phyloP scores from a whole-genome alignment of 2,888 invertebrate species.

The Scaptomyza flava region DNA sequence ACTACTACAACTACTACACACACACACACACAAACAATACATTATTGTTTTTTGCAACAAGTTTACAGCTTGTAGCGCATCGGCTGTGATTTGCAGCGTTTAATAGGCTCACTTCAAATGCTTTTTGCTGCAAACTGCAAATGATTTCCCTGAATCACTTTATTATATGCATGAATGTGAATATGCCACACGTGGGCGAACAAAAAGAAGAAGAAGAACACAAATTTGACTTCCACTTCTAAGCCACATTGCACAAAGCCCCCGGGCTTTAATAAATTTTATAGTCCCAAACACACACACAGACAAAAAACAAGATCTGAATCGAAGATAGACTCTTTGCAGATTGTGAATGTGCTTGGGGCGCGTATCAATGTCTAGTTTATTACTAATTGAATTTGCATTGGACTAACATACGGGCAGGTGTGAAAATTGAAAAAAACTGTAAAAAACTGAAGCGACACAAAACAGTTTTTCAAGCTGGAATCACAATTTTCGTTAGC shows the following conservation, averaged over 20 bases:
- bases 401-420: slow-evolving; percentile 48
- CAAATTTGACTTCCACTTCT: background rate
- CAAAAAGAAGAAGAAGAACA: background rate
- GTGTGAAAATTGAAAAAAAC: slow-evolving; percentile 64
- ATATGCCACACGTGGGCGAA: slow-evolving; percentile 55
- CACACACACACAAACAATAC: too few species aligned
- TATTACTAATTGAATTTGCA: slow-evolving; percentile 80
- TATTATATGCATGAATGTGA: slow-evolving; percentile 59
- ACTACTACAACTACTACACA: slow-evolving; percentile 6
- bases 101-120: slow-evolving; percentile 76
- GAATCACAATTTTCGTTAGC: slow-evolving; percentile 34
- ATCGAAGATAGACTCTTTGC: slow-evolving; percentile 15
- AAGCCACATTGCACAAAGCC: slow-evolving; percentile 34
- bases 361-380: slow-evolving; percentile 71
- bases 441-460: slow-evolving; percentile 56
- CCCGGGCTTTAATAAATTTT: slow-evolving; percentile 79
- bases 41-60: slow-evolving; percentile 67
- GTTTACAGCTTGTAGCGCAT: slow-evolving; percentile 75
- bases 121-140: slow-evolving; percentile 47
- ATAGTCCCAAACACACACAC: slow-evolving; percentile 60
- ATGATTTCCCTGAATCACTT: slow-evolving; percentile 77
- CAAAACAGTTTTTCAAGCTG: background rate
- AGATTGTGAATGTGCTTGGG: slow-evolving; percentile 12
- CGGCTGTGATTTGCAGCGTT: slow-evolving; percentile 73
- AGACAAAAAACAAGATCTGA: slow-evolving; percentile 24